phyloP scores from a whole-genome alignment of 2,888 invertebrate genomes.

The Synanthedon myopaeformis region DNA sequence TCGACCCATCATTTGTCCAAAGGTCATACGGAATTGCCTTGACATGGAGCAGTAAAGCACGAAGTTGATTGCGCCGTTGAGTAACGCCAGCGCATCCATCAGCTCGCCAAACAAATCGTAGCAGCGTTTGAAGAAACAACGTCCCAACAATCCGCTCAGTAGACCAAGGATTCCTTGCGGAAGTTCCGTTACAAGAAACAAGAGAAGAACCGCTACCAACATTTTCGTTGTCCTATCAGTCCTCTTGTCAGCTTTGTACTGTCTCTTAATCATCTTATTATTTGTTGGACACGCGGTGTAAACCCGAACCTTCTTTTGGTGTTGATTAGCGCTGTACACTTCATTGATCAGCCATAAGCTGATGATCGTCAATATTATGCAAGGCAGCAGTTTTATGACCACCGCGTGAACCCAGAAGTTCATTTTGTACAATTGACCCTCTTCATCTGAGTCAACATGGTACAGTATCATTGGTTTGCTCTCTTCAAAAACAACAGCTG shows the following conservation, averaged over 20 bases:
- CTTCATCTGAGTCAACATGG: slow-evolving; percentile 68
- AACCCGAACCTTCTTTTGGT: slow-evolving; percentile 72
- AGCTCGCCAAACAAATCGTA: slow-evolving; percentile 87
- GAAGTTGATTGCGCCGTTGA: slow-evolving; percentile 94
- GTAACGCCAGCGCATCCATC: slow-evolving; percentile 89
- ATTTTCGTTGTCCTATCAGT: slow-evolving; percentile 89
- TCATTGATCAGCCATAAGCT: slow-evolving; percentile 79
- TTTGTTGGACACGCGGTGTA: slow-evolving; percentile 54
- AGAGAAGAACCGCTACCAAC: slow-evolving; percentile 85
- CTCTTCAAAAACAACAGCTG: slow-evolving; percentile 62
- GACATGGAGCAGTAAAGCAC: slow-evolving; percentile 96
- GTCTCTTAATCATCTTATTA: slow-evolving; percentile 44
- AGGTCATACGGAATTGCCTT: slow-evolving; percentile 82
- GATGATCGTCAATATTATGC: slow-evolving; percentile 80
- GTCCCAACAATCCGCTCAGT: slow-evolving; percentile 57
- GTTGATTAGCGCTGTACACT: slow-evolving; percentile 77
- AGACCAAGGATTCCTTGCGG: slow-evolving; percentile 78
- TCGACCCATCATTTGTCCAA: slow-evolving; percentile 56
- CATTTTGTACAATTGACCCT: slow-evolving; percentile 73
- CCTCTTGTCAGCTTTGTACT: slow-evolving; percentile 51
- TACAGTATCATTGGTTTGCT: slow-evolving; percentile 55
- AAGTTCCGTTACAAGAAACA: slow-evolving; percentile 90
- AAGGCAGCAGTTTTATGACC: slow-evolving; percentile 83
- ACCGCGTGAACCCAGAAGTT: slow-evolving; percentile 88
- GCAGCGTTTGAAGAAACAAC: slow-evolving; percentile 82